These are phyloP conservation scores for Platypus cylindrus DNA, from an alignment of 2,888 invertebrate species.

Conservation along the genomic window DNA sequence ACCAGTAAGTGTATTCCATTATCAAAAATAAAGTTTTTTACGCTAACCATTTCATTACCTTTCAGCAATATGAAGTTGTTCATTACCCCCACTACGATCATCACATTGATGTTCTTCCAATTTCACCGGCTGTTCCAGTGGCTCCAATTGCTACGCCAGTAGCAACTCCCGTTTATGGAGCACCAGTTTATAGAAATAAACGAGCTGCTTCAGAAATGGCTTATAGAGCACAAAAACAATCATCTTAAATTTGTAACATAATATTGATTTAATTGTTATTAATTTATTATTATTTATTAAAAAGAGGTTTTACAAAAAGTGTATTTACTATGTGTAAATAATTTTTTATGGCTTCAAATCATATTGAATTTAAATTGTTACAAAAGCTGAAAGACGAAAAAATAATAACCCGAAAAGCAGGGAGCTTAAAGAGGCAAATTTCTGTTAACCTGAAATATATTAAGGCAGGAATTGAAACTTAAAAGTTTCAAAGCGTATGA, in stretches of 20 bases:
- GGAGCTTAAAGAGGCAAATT: too few relatives aligned
- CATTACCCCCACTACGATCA: slow-evolving; percentile 49
- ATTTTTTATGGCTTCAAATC: too few relatives aligned
- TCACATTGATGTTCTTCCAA: slow-evolving; percentile 10
- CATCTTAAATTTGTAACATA: slow-evolving; percentile 6
- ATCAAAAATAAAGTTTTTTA: slow-evolving; percentile 11
- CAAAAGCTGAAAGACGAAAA: too few relatives aligned
- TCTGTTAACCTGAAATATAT: too few relatives aligned
- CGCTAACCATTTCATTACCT: slow-evolving; percentile 1
- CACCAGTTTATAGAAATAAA: slow-evolving; percentile 46
- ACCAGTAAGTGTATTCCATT: slow-evolving; percentile 38
- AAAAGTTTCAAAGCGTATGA: too few relatives aligned
- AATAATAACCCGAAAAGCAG: too few relatives aligned
- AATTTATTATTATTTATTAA: slow-evolving; percentile 4
- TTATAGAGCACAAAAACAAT: slow-evolving; percentile 34
- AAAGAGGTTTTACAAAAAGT: too few relatives aligned
- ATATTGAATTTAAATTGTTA: too few relatives aligned
- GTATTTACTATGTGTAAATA: too few relatives aligned
- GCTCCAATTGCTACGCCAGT: slow-evolving; percentile 17
- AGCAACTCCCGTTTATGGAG: slow-evolving; percentile 28
- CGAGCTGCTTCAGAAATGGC: slow-evolving; percentile 46
- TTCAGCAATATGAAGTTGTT: slow-evolving; percentile 69
- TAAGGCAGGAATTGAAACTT: too few relatives aligned
- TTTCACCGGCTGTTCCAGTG: slow-evolving; percentile 4
- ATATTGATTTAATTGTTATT: background rate